phyloP scores from a whole-genome alignment of 2,888 invertebrate species.

The Caradrina clavipalpis region DNA sequence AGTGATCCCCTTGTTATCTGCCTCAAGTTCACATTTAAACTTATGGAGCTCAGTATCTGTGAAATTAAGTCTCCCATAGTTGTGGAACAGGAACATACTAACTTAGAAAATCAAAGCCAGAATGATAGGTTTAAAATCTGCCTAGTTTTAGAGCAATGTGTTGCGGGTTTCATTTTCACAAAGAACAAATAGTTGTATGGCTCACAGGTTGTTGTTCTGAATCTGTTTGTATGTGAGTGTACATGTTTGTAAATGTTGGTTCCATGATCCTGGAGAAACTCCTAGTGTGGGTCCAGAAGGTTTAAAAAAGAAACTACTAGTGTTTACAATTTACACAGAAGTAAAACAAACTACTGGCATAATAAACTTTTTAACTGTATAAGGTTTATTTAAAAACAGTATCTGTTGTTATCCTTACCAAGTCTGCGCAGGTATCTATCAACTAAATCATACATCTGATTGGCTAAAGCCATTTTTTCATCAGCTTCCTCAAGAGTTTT shows the following conservation, averaged over 20 bases:
- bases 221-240: no score
- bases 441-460: constrained; percentile 98
- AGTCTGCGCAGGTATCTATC: constrained; percentile 97
- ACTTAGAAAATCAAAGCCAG: neutral
- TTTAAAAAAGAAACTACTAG: no score
- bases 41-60: constrained; percentile 96
- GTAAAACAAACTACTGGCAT: no score
- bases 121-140: neutral
- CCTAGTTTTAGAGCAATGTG: neutral
- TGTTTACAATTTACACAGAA: no score
- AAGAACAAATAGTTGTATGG: no score
- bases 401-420: constrained; percentile 87
- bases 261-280: no score
- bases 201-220: no score
- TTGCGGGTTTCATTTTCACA: no score
- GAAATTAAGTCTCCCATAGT: neutral
- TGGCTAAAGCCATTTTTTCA: constrained; percentile 98
- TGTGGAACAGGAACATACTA: neutral
- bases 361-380: neutral
- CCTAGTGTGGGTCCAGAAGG: no score
- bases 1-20: constrained; percentile 99
- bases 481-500: constrained; percentile 98
- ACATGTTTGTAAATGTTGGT: no score
- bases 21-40: constrained; percentile 99
- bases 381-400: neutral